These are phyloP conservation scores for Asbolus verrucosus DNA, from an alignment of 1,140 invertebrate species.

Conservation along the genomic window DNA sequence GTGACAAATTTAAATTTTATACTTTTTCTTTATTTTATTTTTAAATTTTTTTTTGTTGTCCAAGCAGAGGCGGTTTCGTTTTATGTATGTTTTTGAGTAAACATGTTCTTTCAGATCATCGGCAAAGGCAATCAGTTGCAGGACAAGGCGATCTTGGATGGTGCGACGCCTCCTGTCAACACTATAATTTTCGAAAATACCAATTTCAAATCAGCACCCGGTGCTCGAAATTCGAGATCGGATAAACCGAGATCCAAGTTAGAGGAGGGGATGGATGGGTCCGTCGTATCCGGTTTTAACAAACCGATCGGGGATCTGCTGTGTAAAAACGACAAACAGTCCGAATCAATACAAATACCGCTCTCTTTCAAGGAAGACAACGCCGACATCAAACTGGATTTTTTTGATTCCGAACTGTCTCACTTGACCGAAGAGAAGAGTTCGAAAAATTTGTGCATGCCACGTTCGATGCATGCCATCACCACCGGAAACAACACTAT, in stretches of 20 bases:
- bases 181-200: slow-evolving; percentile 94
- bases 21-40: too few species aligned
- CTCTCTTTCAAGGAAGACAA: slow-evolving; percentile 80
- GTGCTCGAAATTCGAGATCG: slow-evolving; percentile 62
- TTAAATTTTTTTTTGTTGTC: too few species aligned
- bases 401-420: slow-evolving; percentile 85
- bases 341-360: slow-evolving; percentile 73
- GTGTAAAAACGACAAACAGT: slow-evolving; percentile 65
- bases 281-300: slow-evolving; percentile 69
- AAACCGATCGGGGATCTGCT: slow-evolving; percentile 72
- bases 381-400: slow-evolving; percentile 91
- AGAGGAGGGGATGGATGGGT: slow-evolving; percentile 57
- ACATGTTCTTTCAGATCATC: slow-evolving; percentile 52
- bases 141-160: slow-evolving; percentile 76
- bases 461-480: slow-evolving; percentile 71
- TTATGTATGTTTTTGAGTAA: too few species aligned
- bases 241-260: slow-evolving; percentile 59
- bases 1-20: too few species aligned
- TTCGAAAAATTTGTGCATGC: slow-evolving; percentile 69
- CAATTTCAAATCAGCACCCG: slow-evolving; percentile 80
- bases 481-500: slow-evolving; percentile 73
- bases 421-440: slow-evolving; percentile 83
- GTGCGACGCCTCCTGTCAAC: slow-evolving; percentile 82
- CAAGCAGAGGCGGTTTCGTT: too few species aligned
- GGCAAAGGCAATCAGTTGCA: slow-evolving; percentile 64